Conservation (phyloP, 2,113 vertebrate species). For the Phyllostomus discolor region DNA sequence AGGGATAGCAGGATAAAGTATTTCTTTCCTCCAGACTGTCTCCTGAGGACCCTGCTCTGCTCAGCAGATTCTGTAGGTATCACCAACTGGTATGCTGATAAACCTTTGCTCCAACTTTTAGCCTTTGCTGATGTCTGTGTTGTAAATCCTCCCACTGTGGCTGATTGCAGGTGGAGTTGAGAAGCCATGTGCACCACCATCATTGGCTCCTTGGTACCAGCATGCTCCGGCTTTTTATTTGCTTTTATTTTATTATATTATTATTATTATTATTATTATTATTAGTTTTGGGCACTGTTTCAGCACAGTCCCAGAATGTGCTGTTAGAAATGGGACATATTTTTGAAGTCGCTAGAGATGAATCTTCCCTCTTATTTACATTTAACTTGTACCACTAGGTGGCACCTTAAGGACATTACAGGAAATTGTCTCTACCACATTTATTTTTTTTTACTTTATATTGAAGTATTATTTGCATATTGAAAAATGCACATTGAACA, state of each 20-base stretch:
- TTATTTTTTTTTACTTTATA: constrained; percentile 38
- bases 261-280: not conserved
- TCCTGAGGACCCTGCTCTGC: not conserved
- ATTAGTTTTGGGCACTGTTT: not conserved
- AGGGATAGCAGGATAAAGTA: not conserved
- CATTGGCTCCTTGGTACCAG: not conserved
- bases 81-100: not conserved
- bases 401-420: constrained; percentile 79
- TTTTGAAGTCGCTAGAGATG: not conserved
- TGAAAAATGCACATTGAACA: not conserved
- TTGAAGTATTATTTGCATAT: not conserved
- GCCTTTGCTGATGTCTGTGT: not conserved
- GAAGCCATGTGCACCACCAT: not conserved
- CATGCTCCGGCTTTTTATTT: not conserved
- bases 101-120: not conserved
- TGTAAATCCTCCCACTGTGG: not conserved
- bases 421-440: not conserved
- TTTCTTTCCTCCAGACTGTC: not conserved
- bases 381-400: constrained; percentile 78
- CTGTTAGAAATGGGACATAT: not conserved
- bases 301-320: not conserved
- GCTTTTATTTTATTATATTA: not conserved
- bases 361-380: constrained; percentile 19
- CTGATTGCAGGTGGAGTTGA: not conserved
- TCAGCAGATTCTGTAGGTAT: not conserved